Conservation (phyloP, 2,888 invertebrate species). For the Rotaria macrura region DNA sequence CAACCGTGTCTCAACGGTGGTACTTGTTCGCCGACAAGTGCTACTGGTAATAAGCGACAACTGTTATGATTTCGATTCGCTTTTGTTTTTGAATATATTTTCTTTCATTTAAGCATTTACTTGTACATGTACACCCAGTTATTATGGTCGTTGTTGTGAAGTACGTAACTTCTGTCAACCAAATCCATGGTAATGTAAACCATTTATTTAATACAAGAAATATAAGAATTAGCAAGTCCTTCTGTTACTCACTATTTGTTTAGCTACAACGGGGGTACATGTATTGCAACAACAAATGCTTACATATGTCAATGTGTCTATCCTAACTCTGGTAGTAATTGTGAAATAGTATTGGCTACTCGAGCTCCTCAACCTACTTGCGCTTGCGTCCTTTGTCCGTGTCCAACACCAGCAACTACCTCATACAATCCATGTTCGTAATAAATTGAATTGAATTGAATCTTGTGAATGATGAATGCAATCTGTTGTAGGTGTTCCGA, state of each 20-base stretch:
- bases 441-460: too few relatives aligned
- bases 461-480: background rate
- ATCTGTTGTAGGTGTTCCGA: background rate
- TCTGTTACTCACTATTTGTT: too few relatives aligned
- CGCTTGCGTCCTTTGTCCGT: background rate
- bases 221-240: too few relatives aligned
- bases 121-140: slow-evolving; percentile 4
- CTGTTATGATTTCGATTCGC: background rate
- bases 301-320: slow-evolving; percentile 27
- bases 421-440: background rate
- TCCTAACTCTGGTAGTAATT: slow-evolving; percentile 18
- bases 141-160: slow-evolving; percentile 18
- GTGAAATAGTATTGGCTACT: background rate
- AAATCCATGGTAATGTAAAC: background rate
- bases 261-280: slow-evolving; percentile 21
- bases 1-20: slow-evolving; percentile 32
- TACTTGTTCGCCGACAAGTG: slow-evolving; percentile 7
- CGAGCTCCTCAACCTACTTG: background rate
- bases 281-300: slow-evolving; percentile 18
- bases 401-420: background rate
- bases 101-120: background rate
- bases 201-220: background rate
- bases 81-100: too few relatives aligned
- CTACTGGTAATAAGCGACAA: background rate
- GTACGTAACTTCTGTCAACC: background rate